Evolutionary conservation across 2,888 invertebrate genomes (phyloP), one percentile per base, ranked within the genome.

Genomic region (Drosophila greeni): DNA sequence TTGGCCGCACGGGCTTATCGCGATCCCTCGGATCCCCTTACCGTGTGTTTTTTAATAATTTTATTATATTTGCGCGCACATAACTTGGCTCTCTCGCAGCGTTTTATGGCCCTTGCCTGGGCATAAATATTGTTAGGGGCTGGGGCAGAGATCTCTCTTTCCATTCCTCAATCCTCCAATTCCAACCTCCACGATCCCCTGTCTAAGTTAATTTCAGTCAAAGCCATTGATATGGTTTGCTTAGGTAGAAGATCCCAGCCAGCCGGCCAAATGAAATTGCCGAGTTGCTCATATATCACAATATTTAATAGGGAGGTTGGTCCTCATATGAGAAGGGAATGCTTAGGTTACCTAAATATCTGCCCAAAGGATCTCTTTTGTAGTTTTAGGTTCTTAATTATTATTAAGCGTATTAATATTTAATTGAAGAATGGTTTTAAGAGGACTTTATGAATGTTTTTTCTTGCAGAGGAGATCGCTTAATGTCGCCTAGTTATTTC

Each of bases 1-100:
- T 39, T 47, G 23, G 20, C 18, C 26, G 26, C 14, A 43, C 37
- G 24, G 52, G 55, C 74, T 73, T 72, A 76, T 76, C 71, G 60
- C 65, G 58, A 79, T 76, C 75, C 51, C 59, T 48, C 58, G 65
- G 60, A 78, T 82, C 82, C 73, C 74, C 76, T 78, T 82, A 79
- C 48, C 42, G 37, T 59, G 37, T 26, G 48, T 72, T 79, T 72
- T 79, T 82, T 78, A 74, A 79, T 79, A 79, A 76, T 78, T 78
- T 78, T 78, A 76, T 82, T 82, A 78, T 76, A 72, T 79, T 82
- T 68, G 79, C 76, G 43, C 79, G 76, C 72, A 76, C 76, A 74
- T 82, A 82, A 78, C 70, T 82, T 71, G 64, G 48, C 55, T 67
- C 70, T 66, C 66, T 68, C 26, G 16, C 9, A 53, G 60, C 66